phyloP scores from a whole-genome alignment of 2,888 invertebrate species.

The Ennomos fuscantarius region DNA sequence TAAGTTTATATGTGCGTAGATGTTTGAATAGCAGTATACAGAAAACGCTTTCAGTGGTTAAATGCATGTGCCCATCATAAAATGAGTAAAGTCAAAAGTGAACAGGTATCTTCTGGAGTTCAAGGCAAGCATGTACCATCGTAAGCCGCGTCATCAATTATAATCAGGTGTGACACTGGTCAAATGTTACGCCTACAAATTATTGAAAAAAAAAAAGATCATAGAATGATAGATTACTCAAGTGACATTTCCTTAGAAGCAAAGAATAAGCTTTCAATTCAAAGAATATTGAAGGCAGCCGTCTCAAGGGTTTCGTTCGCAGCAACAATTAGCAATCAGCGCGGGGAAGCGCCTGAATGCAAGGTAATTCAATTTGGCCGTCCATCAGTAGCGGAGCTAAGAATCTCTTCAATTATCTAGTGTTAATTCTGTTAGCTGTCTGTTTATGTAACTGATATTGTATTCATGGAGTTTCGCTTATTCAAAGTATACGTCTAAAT shows the following conservation, averaged over 20 bases:
- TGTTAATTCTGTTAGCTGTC: constrained; percentile 33
- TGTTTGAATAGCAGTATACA: too few relatives aligned
- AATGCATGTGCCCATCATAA: background rate
- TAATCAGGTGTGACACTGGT: too few relatives aligned
- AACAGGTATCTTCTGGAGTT: too few relatives aligned
- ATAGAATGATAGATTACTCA: background rate
- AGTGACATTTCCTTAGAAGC: constrained; percentile 10
- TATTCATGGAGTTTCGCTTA: constrained; percentile 4
- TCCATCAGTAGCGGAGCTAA: constrained; percentile 34
- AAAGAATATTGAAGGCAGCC: constrained; percentile 22
- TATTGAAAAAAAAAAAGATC: too few relatives aligned
- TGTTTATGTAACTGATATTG: constrained; percentile 25
- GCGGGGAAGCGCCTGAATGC: constrained; percentile 36
- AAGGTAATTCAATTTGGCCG: constrained; percentile 39
- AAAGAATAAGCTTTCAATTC: constrained; percentile 15
- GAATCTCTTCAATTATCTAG: constrained; percentile 36
- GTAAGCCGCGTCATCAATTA: too few relatives aligned
- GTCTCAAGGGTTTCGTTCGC: constrained; percentile 30
- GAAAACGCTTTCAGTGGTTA: too few relatives aligned
- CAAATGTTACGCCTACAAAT: too few relatives aligned
- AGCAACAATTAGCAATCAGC: constrained; percentile 42
- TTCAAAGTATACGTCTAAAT: background rate
- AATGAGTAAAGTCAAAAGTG: too few relatives aligned
- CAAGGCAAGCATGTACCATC: too few relatives aligned
- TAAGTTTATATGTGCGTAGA: too few relatives aligned